Evolutionary conservation across 2,113 vertebrate genomes (phyloP).

Genomic region (Nyctereutes procyonoides): DNA sequence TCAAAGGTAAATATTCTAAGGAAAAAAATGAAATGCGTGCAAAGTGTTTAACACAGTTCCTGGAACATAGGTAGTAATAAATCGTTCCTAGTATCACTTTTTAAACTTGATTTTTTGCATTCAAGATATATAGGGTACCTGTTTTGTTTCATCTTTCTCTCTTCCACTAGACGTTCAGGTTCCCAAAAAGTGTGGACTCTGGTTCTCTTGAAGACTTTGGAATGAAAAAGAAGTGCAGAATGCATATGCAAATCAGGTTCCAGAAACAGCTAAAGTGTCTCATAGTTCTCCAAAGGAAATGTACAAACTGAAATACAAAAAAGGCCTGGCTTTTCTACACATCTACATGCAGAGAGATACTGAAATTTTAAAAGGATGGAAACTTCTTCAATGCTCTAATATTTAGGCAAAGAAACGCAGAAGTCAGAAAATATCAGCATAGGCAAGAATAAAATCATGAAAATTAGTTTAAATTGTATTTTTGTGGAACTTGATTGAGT

Average conservation of each 20-base stretch:
- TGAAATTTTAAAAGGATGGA: not conserved
- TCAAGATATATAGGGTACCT: not conserved
- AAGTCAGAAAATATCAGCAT: not conserved
- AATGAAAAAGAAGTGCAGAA: not conserved
- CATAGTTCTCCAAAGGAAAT: constrained; percentile 2
- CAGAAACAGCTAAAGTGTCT: not conserved
- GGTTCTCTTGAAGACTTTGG: not conserved
- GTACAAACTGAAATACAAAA: not conserved
- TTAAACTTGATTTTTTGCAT: not conserved
- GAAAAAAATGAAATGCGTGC: not conserved
- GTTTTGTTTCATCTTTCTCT: not conserved
- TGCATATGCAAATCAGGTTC: not conserved
- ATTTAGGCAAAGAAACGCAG: not conserved
- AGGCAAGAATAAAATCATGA: not conserved
- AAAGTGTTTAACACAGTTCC: not conserved
- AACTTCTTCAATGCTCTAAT: not conserved
- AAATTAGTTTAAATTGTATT: not conserved
- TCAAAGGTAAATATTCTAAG: not conserved
- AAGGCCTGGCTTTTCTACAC: not conserved
- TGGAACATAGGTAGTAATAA: not conserved
- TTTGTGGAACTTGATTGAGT: constrained; percentile 21
- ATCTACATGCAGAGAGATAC: not conserved
- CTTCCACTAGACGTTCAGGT: not conserved
- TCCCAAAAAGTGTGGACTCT: not conserved
- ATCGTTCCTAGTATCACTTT: not conserved